Evolutionary conservation across 1,140 invertebrate species (phyloP).

Genomic region (Tigriopus japonicus): DNA sequence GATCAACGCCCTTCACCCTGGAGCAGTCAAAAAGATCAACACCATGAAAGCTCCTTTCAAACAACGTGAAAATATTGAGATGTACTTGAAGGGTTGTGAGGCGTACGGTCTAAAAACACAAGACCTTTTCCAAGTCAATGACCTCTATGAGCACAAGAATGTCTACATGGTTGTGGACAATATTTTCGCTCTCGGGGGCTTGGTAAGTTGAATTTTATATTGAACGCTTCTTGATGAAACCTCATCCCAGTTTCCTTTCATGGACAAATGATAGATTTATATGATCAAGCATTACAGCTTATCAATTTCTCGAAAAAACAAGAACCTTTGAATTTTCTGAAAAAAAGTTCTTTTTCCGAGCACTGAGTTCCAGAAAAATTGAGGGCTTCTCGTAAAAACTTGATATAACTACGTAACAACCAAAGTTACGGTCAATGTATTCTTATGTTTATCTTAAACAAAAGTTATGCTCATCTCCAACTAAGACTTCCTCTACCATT

Average conservation of each 20-base stretch:
- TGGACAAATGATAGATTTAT: not conserved
- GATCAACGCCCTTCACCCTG: conserved; percentile 26
- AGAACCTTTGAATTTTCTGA: no score
- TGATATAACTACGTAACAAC: no score
- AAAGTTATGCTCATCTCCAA: no score
- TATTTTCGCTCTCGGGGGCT: conserved; percentile 24
- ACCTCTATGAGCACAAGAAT: conserved; percentile 42
- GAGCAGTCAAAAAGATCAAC: conserved; percentile 27
- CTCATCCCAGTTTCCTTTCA: not conserved
- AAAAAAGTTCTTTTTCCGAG: no score
- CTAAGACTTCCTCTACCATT: no score
- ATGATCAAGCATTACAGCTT: not conserved
- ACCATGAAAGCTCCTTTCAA: conserved; percentile 29
- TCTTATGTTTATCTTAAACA: no score
- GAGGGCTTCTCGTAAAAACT: no score
- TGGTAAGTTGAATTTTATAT: conserved; percentile 22
- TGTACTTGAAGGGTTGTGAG: conserved; percentile 39
- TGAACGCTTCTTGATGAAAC: no score
- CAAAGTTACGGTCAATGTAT: no score
- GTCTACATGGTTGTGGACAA: conserved; percentile 34
- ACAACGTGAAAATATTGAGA: conserved; percentile 43
- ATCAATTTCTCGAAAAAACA: not conserved
- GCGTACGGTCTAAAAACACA: conserved; percentile 36
- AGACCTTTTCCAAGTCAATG: conserved; percentile 43
- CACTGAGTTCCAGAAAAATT: no score